Base-by-base conservation (phyloP, 2,888 invertebrate genomes). In the Cephalotes varians region DNA sequence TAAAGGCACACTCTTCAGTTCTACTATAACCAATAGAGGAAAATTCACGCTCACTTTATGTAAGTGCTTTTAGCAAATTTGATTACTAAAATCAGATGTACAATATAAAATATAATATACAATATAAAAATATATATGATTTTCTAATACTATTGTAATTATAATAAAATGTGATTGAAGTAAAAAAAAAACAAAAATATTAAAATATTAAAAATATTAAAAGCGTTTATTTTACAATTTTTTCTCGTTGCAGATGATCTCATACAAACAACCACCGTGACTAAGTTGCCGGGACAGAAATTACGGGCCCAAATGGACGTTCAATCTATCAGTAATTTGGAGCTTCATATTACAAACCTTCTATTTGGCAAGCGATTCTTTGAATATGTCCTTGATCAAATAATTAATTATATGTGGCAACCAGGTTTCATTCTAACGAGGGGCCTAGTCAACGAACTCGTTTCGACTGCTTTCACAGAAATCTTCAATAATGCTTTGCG, bases 361-460 rank as follows among this genome's bases (percentile, higher is more conserved):
- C 95, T 98, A 10, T 95, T 96, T 64, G 97, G 97, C 67, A 95
- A 96, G 47, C 96, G 96, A 47, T 93, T 97, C 31, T 94, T 98
- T 72, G 97, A 97, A 93, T 95, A 95, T 85, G 95, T 97, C 87
- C 94, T 98, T 64, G 98, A 98, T 93, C 95, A 96, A 65, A 95
- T 98, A 54, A 98, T 98, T 92, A 98, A 98, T 94, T 96, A 96
- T 21, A 96, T 97, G 40, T 98, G 98, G 98, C 97, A 97, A 91
- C 96, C 97, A 0, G 98, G 98, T 44, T 97, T 98, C 91, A 96
- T 97, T 1, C 95, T 98, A 56, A 95, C 97, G 74, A 95, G 96
- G 84, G 97, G 98, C 0, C 95, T 98, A 71, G 97, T 98, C 91
- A 97, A 98, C 94, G 98, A 98, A 93, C 95, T 98, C 83, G 98